A percentile compares a stretch with the other conserved stretches of the same genome.
Evolutionary conservation across 30 jellyfish, hydroid and myxozoan genomes (phyloP).

Genomic region (Pseudorhiza aurosa): DNA sequence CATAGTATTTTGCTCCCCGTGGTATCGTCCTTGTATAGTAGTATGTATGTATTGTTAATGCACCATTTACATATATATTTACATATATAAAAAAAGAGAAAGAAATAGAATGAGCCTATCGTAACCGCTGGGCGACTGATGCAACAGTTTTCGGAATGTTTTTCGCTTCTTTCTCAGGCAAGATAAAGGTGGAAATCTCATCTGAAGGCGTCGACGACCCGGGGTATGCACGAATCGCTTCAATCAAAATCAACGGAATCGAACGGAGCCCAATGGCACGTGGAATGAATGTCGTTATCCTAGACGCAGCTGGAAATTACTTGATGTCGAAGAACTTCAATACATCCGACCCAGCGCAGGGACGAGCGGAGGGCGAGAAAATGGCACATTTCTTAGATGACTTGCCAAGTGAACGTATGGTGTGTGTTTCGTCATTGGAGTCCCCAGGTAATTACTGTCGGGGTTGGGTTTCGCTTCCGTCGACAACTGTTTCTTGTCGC

Average conservation of each 20-base stretch:
- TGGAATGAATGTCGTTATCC: constrained; percentile 82
- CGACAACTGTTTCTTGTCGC: too few relatives aligned
- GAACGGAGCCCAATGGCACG: constrained; percentile 90
- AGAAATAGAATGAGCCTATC: too few relatives aligned
- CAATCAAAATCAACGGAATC: constrained; percentile 83
- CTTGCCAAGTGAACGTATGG: constrained; percentile 87
- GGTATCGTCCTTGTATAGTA: too few relatives aligned
- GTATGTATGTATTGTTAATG: too few relatives aligned
- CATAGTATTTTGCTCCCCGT: too few relatives aligned
- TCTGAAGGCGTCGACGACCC: constrained; percentile 88
- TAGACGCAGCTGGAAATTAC: constrained; percentile 86
- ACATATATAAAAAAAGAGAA: too few relatives aligned
- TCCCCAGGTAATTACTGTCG: constrained; percentile 63
- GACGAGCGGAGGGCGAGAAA: constrained; percentile 69
- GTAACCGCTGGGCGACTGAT: too few relatives aligned
- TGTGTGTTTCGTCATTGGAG: constrained; percentile 83
- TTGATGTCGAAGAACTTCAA: constrained; percentile 84
- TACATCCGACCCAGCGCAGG: constrained; percentile 83
- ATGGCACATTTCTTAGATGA: constrained; percentile 88
- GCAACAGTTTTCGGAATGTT: too few relatives aligned
- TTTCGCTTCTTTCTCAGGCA: constrained; percentile 66
- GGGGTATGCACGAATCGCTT: constrained; percentile 79
- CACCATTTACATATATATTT: too few relatives aligned
- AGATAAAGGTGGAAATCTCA: constrained; percentile 69
- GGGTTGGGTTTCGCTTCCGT: too few relatives aligned